Evolutionary conservation across 2,797 vertebrate species (phyloP).

Genomic region (Aselliscus stoliczkanus): DNA sequence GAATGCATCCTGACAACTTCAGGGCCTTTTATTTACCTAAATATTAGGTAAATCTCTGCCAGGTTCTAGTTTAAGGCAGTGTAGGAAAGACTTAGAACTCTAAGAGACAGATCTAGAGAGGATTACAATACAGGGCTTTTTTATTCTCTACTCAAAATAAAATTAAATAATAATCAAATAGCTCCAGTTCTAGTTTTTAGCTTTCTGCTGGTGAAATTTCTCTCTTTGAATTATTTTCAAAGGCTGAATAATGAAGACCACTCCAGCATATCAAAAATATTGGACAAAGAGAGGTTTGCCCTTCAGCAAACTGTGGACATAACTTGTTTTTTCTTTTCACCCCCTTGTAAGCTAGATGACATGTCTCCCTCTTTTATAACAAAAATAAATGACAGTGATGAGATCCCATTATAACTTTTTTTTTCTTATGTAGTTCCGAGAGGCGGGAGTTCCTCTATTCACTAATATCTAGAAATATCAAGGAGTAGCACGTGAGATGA

Average conservation of each 20-base stretch:
- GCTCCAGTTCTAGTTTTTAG: neutral
- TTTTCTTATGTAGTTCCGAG: neutral
- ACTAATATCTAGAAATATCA: neutral
- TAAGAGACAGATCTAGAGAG: neutral
- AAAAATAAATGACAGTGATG: neutral
- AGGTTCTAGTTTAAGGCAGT: neutral
- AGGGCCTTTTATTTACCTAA: neutral
- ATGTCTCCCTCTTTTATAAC: neutral
- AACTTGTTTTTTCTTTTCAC: neutral
- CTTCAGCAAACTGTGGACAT: neutral
- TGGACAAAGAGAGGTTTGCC: neutral
- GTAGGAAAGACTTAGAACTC: neutral
- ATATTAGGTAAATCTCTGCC: neutral
- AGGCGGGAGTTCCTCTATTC: neutral
- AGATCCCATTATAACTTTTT: neutral
- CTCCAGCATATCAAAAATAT: neutral
- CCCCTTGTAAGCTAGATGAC: neutral
- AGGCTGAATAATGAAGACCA: neutral
- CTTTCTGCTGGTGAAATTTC: neutral
- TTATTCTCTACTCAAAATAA: conserved; percentile 10
- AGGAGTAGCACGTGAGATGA: neutral
- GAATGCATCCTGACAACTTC: neutral
- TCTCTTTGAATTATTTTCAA: conserved; percentile 11
- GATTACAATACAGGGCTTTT: neutral
- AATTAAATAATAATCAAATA: neutral